Evolutionary conservation across 2,888 invertebrate species (phyloP).

Genomic region (Drymonia ruficornis): DNA sequence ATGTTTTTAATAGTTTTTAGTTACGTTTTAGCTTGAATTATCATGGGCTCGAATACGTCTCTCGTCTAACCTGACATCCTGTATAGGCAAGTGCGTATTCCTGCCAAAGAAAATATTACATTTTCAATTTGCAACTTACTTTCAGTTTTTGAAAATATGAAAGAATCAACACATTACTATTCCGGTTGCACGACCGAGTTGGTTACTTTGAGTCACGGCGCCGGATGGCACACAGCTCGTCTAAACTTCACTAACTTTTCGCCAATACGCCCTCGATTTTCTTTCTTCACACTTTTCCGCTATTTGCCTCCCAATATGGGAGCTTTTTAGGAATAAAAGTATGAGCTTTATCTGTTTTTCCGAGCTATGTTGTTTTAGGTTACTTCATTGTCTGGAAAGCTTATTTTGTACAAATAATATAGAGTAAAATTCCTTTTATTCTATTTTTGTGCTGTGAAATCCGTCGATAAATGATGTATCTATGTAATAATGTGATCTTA

Average conservation of each 20-base stretch:
- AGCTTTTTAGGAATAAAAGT: not conserved
- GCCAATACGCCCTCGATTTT: not conserved
- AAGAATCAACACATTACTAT: not conserved
- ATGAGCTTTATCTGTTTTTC: not conserved
- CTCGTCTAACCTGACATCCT: too few relatives aligned
- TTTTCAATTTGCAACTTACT: too few relatives aligned
- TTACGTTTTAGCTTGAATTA: too few relatives aligned
- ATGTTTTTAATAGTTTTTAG: too few relatives aligned
- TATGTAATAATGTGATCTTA: not conserved
- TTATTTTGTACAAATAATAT: not conserved
- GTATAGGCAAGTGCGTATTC: too few relatives aligned
- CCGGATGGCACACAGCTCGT: constrained; percentile 1
- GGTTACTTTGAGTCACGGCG: not conserved
- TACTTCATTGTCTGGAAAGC: not conserved
- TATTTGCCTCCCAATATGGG: constrained; percentile 1
- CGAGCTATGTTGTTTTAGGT: not conserved
- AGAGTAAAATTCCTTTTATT: too few relatives aligned
- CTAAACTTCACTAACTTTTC: not conserved
- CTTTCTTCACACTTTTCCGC: constrained; percentile 1
- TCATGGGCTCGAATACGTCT: too few relatives aligned
- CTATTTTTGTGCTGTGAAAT: not conserved
- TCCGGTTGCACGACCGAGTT: not conserved
- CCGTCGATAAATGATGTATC: not conserved
- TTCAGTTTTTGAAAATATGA: not conserved
- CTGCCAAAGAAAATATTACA: too few relatives aligned